Conservation (phyloP, 2,113 vertebrate species). For the Toxotes chatareus region DNA sequence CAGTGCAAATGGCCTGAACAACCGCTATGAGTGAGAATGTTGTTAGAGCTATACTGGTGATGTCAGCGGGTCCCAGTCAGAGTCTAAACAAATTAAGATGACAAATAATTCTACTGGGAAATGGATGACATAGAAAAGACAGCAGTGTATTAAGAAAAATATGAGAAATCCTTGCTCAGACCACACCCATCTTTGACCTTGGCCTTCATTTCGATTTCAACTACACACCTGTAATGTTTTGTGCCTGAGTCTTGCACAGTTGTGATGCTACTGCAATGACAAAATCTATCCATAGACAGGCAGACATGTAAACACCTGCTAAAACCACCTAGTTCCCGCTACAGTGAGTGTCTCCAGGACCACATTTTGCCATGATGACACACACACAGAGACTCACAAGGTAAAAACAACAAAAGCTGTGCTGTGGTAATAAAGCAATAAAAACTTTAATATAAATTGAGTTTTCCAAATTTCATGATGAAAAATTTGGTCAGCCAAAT, state of each 20-base stretch:
- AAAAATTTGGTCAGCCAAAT: neutral
- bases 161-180: neutral
- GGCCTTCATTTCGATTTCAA: too few species aligned
- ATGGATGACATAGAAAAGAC: slow-evolving; percentile 10
- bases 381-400: too few species aligned
- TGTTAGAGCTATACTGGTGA: slow-evolving; percentile 15
- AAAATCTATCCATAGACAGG: too few species aligned
- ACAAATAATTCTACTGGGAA: slow-evolving; percentile 16
- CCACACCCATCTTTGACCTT: too few species aligned
- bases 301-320: too few species aligned
- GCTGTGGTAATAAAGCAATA: neutral
- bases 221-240: too few species aligned
- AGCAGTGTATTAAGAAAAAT: neutral
- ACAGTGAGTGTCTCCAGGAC: too few species aligned
- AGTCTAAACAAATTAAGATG: slow-evolving; percentile 31
- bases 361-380: too few species aligned
- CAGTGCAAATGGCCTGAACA: slow-evolving; percentile 39
- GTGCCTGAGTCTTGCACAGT: too few species aligned
- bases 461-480: neutral
- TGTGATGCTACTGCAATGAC: too few species aligned
- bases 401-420: too few species aligned
- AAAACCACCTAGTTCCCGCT: too few species aligned
- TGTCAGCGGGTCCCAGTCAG: slow-evolving; percentile 36
- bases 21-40: slow-evolving; percentile 1
- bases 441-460: neutral